phyloP scores from a whole-genome alignment of 2,888 invertebrate species.

The Drosophila demipolita region DNA sequence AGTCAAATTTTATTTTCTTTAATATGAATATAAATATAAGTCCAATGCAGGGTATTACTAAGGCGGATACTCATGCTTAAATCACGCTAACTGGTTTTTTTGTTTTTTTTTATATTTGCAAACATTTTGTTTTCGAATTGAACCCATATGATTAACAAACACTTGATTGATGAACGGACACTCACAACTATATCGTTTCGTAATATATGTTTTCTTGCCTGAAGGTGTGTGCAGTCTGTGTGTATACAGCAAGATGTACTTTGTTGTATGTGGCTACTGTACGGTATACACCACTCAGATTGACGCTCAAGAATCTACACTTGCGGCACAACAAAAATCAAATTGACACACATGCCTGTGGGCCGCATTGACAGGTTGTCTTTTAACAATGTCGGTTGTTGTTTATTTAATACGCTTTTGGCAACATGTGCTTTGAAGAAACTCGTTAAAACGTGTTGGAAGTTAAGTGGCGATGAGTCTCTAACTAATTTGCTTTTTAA shows the following conservation, averaged over 20 bases:
- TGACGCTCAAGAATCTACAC: constrained; percentile 27
- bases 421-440: constrained; percentile 17
- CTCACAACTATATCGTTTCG: constrained; percentile 52
- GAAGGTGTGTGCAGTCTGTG: constrained; percentile 18
- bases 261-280: constrained; percentile 55
- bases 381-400: constrained; percentile 10
- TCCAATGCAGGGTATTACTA: background rate
- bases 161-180: constrained; percentile 74
- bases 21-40: background rate
- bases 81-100: background rate
- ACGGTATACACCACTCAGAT: constrained; percentile 10
- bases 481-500: constrained; percentile 54
- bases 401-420: constrained; percentile 11
- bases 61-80: background rate
- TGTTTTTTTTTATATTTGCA: constrained; percentile 10
- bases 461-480: constrained; percentile 42
- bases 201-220: constrained; percentile 10
- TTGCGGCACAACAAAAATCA: constrained; percentile 24
- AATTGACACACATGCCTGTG: constrained; percentile 29
- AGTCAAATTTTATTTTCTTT: background rate
- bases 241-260: background rate
- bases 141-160: constrained; percentile 71
- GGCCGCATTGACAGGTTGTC: constrained; percentile 42
- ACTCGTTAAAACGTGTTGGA: constrained; percentile 21
- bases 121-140: constrained; percentile 30